A percentile compares a stretch with the other conserved stretches of the same genome.
phyloP scores from a whole-genome alignment of 2,888 invertebrate species.

The Venusia cambrica region DNA sequence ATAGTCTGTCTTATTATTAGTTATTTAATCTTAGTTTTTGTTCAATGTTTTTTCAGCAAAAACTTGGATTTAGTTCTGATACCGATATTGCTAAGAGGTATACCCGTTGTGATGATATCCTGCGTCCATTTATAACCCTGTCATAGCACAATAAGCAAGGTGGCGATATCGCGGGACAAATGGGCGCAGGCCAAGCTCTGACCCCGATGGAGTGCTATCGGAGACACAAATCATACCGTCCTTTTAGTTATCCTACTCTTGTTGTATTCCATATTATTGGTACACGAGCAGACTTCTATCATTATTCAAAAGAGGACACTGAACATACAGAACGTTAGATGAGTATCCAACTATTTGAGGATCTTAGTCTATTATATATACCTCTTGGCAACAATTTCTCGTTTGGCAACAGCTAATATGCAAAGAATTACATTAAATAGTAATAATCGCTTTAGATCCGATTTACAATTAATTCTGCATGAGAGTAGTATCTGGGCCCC shows the following conservation, averaged over 20 bases:
- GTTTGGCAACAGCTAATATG: no score
- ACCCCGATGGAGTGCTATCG: conserved; percentile 48
- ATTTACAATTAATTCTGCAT: no score
- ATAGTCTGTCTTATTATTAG: no score
- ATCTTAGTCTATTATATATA: not conserved
- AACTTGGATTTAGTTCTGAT: conserved; percentile 56
- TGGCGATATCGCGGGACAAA: conserved; percentile 66
- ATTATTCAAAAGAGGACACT: no score
- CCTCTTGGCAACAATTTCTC: no score
- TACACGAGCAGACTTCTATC: no score
- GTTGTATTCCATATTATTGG: conserved; percentile 3
- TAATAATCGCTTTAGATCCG: no score
- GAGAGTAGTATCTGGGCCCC: no score
- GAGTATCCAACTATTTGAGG: not conserved
- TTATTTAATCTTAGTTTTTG: no score
- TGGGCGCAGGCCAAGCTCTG: conserved; percentile 57
- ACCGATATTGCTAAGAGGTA: conserved; percentile 54
- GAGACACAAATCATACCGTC: conserved; percentile 46
- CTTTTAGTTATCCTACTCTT: no score
- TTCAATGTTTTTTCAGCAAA: no score
- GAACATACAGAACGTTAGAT: not conserved
- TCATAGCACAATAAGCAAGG: conserved; percentile 67
- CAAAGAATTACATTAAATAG: no score
- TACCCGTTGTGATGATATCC: conserved; percentile 52
- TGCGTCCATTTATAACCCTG: conserved; percentile 65